Conservation (phyloP, 2,797 vertebrate species). For the Hippopotamyrus pictus region DNA sequence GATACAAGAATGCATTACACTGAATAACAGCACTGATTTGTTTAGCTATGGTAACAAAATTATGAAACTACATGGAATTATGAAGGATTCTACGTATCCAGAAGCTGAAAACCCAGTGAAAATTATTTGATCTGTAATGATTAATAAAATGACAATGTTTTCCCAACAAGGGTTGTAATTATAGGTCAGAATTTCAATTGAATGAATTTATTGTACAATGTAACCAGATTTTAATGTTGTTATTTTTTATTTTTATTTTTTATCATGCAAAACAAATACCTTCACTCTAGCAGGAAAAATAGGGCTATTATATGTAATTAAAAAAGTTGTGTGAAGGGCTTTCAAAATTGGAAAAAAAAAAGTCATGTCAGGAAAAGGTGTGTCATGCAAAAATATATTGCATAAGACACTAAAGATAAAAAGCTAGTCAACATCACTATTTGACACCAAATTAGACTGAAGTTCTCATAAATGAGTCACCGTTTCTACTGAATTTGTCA, state of each 20-base stretch:
- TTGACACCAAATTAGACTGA: background rate
- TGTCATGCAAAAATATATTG: background rate
- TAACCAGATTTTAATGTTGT: background rate
- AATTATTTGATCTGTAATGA: background rate
- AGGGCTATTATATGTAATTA: background rate
- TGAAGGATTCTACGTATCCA: background rate
- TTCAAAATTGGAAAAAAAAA: background rate
- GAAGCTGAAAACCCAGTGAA: background rate
- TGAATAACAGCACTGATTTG: background rate
- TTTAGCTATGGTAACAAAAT: background rate
- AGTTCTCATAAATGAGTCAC: background rate
- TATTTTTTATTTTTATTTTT: background rate
- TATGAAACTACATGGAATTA: background rate
- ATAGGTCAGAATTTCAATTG: background rate
- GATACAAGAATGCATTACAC: background rate
- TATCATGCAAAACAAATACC: background rate
- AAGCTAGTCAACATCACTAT: background rate
- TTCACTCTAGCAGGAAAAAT: background rate
- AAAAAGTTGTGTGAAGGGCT: background rate
- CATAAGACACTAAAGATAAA: background rate
- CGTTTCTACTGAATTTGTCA: background rate
- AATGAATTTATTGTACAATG: background rate
- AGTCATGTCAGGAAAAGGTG: background rate
- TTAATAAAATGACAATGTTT: background rate
- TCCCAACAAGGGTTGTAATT: background rate